Conservation (phyloP, 2,113 vertebrate genomes). For the Enhydra lutris region DNA sequence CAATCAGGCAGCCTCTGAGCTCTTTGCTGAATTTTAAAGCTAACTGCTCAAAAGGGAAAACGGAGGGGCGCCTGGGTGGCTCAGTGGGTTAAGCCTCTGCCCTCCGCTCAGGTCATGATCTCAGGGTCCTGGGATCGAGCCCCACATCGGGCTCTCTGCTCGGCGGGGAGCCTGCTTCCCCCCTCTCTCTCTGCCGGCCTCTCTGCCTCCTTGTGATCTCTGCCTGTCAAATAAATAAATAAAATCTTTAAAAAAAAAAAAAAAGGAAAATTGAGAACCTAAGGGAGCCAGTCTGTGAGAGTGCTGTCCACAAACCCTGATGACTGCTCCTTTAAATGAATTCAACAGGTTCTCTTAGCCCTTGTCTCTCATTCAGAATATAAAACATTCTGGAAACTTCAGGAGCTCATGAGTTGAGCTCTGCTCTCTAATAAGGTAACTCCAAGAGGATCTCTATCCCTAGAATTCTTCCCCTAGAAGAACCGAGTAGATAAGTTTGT, state of each 20-base stretch:
- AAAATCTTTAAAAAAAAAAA: background rate
- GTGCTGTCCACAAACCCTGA: background rate
- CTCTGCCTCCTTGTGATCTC: too few relatives aligned
- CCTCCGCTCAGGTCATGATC: too few relatives aligned
- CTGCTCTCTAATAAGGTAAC: background rate
- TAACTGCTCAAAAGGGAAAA: background rate
- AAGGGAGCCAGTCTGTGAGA: background rate
- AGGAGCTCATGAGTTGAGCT: background rate
- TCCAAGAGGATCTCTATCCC: background rate
- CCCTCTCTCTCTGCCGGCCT: too few relatives aligned
- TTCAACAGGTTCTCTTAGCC: background rate
- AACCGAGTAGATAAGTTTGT: background rate
- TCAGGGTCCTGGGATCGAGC: too few relatives aligned
- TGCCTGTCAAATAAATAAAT: too few relatives aligned
- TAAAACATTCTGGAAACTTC: background rate
- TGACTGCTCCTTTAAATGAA: background rate
- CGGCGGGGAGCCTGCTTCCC: too few relatives aligned
- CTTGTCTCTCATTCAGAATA: background rate
- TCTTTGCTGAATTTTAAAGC: background rate
- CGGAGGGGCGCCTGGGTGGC: too few relatives aligned
- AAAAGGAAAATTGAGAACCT: accelerated
- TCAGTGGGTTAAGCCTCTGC: too few relatives aligned
- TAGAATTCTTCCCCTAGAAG: background rate
- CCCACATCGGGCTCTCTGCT: too few relatives aligned
- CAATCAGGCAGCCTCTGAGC: accelerated